Conservation (phyloP, 2,113 vertebrate genomes). For the Sisor rabdophorus region DNA sequence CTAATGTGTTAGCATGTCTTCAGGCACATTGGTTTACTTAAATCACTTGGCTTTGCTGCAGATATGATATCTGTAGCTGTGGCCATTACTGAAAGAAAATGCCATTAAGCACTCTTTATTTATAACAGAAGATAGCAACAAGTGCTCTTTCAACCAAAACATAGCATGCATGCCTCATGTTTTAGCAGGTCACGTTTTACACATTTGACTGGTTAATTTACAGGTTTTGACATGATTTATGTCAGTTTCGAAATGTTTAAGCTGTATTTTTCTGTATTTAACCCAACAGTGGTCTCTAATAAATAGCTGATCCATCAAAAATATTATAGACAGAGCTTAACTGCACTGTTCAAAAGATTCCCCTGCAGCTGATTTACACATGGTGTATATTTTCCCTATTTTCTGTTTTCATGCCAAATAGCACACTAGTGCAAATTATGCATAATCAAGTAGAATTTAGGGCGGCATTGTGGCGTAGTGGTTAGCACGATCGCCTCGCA, state of each 20-base stretch:
- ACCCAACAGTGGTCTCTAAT: background rate
- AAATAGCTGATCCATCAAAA: conserved; percentile 6
- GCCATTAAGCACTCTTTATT: conserved; percentile 39
- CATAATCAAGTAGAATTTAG: background rate
- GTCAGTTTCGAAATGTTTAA: background rate
- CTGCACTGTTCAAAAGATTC: background rate
- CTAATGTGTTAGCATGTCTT: conserved; percentile 57
- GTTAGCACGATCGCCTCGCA: too few species aligned
- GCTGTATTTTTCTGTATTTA: background rate
- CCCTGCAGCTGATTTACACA: conserved; percentile 22
- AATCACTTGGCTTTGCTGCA: conserved; percentile 39
- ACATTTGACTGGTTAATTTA: background rate
- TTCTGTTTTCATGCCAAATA: background rate
- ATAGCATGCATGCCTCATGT: conserved; percentile 6
- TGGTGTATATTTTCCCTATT: conserved; percentile 10
- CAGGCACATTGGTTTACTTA: conserved; percentile 40
- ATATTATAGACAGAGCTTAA: conserved; percentile 5
- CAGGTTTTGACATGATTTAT: background rate
- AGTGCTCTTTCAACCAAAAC: background rate
- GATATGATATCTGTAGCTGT: conserved; percentile 46
- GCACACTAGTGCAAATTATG: background rate
- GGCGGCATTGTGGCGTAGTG: too few species aligned
- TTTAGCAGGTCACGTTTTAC: background rate
- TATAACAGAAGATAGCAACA: conserved; percentile 14
- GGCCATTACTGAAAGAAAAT: conserved; percentile 41